Evolutionary conservation across 1,140 invertebrate species (phyloP), one percentile per base, ranked within the genome.

Genomic region (Drosophila aff.): DNA sequence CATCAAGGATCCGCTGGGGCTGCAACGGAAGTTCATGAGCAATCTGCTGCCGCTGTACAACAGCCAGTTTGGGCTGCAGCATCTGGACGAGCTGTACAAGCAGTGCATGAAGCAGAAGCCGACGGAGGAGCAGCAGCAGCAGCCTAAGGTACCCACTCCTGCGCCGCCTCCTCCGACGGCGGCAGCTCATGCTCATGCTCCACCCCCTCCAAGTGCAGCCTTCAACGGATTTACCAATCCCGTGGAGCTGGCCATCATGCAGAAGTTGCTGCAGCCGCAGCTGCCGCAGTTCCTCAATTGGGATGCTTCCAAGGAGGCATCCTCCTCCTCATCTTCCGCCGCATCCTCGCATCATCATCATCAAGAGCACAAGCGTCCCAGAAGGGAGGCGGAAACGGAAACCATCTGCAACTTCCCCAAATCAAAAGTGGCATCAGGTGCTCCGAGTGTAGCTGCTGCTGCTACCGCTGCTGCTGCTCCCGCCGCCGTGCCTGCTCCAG

Each of bases 171-270:
- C 50, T 15, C 21, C 79, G 0, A 57, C 38, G 21, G 15, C 79
- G 0, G 50, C 41, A 31, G 10, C 49, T 16, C 47, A 59, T n/a
- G 47, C 33, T 6, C 21, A 59, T n/a, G 47, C 33, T 6, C 57
- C 52, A 26, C 21, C 74, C 11, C 43, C 43, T 18, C 13, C 74
- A 21, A 44, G 61, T n/a, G 46, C 79, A 2, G 44, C 63, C 11
- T 41, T 50, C 3, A 83, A 78, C 36, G 74, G 81, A 21, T 86
- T 95, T 94, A 81, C 94, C 93, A 95, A 94, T 83, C 94, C 95
- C 21, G 91, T 96, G 66, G 95, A 96, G 84, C 92, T 95, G 59
- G 94, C 94, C 0, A 94, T 96, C 93, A 96, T 95, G 95, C 95
- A 96, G 74, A 95, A 96, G 82, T 94, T 95, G 33, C 65, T 86